Evolutionary conservation across 2,888 invertebrate species (phyloP), one percentile per base, ranked within the genome.

Genomic region (Morpho helenor): DNA sequence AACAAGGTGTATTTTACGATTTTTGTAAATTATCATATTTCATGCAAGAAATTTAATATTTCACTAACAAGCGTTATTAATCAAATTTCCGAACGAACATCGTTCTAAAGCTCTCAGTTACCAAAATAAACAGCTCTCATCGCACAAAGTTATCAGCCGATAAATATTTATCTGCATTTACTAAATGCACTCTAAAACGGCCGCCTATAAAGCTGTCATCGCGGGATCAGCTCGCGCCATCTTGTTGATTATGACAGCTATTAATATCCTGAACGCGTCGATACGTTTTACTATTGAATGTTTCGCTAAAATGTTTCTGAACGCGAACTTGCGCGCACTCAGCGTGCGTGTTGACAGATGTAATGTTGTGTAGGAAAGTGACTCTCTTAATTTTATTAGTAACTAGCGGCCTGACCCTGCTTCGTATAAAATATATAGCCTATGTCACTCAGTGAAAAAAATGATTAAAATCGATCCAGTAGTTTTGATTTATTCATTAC

Each of bases 81-180:
- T 49, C 43, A 55, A 22, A 40, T 55, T 44, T 55, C n/a, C 44
- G 44, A 55, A 53, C 53, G 46, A n/a, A 55, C 39, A 43, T 31
- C 39, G 44, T 55, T 55, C 49, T 31, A 49, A 69, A 67, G 66
- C 72, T 70, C 63, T 74, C 66, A 66, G 63, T 59, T 71, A 74
- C 77, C 63, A 80, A 82, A 84, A 85, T 84, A 84, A 82, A 79
- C 79, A 74, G 76, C 71, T 55, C 55, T 55, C 55, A 55, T 55
- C 55, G 55, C 76, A 71, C 67, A 67, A 66, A 70, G 76, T 77
- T 80, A 84, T 79, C 80, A 71, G 68, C 61, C 71, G 75, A 82
- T 88, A 87, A 87, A 88, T 86, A 83, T 87, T 88, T 88, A 87
- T 84, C 84, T 81, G 76, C 82, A 75, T 87, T 87, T 86, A 87